Percentiles rank a stretch among this genome's conserved stretches.
These are phyloP conservation scores for Drosophila repletoides DNA, from an alignment of 1,140 invertebrate species.

Conservation along the genomic window DNA sequence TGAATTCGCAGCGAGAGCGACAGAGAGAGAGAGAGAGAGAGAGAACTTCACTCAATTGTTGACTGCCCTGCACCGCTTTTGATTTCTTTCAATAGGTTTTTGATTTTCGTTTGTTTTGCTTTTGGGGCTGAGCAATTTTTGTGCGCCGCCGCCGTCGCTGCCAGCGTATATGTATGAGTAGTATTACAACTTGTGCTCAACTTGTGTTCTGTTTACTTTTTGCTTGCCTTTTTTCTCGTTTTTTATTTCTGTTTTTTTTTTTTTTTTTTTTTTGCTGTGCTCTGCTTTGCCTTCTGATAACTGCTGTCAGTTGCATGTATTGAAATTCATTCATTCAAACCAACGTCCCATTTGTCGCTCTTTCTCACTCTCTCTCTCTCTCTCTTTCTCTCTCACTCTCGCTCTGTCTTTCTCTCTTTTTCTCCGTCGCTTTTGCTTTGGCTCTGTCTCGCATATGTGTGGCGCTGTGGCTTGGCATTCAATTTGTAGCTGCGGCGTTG, in stretches of 20 bases:
- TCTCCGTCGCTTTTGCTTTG: slow-evolving; percentile 18
- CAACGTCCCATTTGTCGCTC: slow-evolving; percentile 31
- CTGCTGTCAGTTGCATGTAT: slow-evolving; percentile 77
- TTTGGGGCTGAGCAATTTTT: slow-evolving; percentile 68
- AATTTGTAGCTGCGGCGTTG: slow-evolving; percentile 36
- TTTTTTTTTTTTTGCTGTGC: slow-evolving; percentile 10
- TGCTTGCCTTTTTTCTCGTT: slow-evolving; percentile 29
- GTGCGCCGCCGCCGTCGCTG: slow-evolving; percentile 64
- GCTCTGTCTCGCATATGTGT: slow-evolving; percentile 24
- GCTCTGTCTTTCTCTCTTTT: neutral
- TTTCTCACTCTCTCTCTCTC: slow-evolving; percentile 32
- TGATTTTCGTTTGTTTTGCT: slow-evolving; percentile 65
- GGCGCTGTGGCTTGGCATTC: slow-evolving; percentile 41
- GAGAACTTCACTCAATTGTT: slow-evolving; percentile 55
- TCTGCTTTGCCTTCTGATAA: slow-evolving; percentile 47
- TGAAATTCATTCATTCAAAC: slow-evolving; percentile 81
- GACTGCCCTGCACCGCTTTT: slow-evolving; percentile 51
- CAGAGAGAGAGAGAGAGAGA: slow-evolving; percentile 8
- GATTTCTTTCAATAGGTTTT: slow-evolving; percentile 75
- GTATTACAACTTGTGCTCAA: slow-evolving; percentile 41
- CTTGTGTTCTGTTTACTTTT: slow-evolving; percentile 47
- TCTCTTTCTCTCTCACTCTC: slow-evolving; percentile 21
- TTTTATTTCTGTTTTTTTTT: slow-evolving; percentile 8
- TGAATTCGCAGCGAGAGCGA: neutral
- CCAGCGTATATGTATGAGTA: neutral